These are phyloP conservation scores for Operophtera brumata DNA, from an alignment of 2,888 invertebrate genomes.

Conservation along the genomic window DNA sequence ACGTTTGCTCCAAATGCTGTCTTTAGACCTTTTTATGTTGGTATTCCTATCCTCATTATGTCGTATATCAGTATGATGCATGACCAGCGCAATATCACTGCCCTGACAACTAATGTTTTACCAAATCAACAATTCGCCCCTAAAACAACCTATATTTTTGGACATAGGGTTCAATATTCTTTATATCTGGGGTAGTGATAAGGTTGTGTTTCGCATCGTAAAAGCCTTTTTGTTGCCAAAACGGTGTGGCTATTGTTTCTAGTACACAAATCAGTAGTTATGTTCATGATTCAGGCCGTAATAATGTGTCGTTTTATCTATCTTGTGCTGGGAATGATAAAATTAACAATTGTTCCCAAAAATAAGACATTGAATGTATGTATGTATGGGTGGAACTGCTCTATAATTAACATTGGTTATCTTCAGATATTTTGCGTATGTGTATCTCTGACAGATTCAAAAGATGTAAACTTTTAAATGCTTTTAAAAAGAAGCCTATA, in stretches of 20 bases:
- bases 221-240: constrained; percentile 39
- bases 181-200: not conserved
- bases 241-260: constrained; percentile 37
- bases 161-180: constrained; percentile 18
- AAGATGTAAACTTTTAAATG: not conserved
- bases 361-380: not conserved
- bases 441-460: too few species aligned
- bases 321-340: constrained; percentile 3
- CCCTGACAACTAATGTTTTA: constrained; percentile 43
- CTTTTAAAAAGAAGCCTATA: not conserved
- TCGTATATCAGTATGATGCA: constrained; percentile 53
- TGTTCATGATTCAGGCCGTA: constrained; percentile 29
- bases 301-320: constrained; percentile 22
- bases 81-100: constrained; percentile 42
- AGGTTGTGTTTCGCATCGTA: constrained; percentile 15
- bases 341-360: constrained; percentile 17
- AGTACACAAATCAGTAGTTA: constrained; percentile 43
- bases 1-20: constrained; percentile 29
- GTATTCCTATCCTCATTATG: constrained; percentile 49
- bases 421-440: not conserved
- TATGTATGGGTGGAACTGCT: not conserved
- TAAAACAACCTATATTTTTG: not conserved
- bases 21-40: constrained; percentile 39
- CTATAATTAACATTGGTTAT: not conserved
- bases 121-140: constrained; percentile 18